Evolutionary conservation across 2,113 vertebrate genomes (phyloP), one percentile per base, ranked within the genome.

Genomic region (Pseudorasbora parva): DNA sequence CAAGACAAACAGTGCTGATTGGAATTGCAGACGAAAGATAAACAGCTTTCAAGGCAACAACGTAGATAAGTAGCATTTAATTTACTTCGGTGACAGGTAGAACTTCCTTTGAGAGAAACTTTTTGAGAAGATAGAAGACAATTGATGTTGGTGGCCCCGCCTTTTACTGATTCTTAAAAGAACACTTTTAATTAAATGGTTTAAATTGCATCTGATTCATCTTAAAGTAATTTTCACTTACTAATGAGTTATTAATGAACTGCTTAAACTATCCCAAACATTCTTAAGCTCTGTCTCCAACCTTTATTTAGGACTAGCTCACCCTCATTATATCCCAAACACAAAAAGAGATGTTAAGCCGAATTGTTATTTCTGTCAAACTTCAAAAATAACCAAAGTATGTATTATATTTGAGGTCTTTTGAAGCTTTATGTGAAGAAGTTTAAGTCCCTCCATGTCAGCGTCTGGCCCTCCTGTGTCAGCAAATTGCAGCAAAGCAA

Each of bases 21-120:
- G 10, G 59, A 79, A 64, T 19, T 78, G 37, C 15, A 45, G 57
- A 78, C 76, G 8, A 49, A 30, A 79, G 79, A 69, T 56, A 81
- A 81, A 81, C 47, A 69, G 30, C 79, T 68, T 79, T 81, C 27
- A 56, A 56, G 79, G 64, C 19, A 69, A 81, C 62, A 81, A 41
- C 8, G 47, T 21, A 81, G 79, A 81, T 81, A 81, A 81, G 79
- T 54, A 49, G 59, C 23, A 64, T 79, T 79, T 79, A 33, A 79
- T 66, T 79, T 49, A 78, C 75, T 78, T 60, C 72, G 19, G 15
- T 64, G 76, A 78, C 76, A 47, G 57, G 37, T 62, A 27, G 14
- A 60, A 64, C 41, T 62, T 78, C 37, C 54, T 78, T 78, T 45
- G 54, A 49, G n/a, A 27, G 41, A 7, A 66, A 78, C 33, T 60